phyloP scores from a whole-genome alignment of 2,888 invertebrate species.

The Coronaproctus castanopsis region DNA sequence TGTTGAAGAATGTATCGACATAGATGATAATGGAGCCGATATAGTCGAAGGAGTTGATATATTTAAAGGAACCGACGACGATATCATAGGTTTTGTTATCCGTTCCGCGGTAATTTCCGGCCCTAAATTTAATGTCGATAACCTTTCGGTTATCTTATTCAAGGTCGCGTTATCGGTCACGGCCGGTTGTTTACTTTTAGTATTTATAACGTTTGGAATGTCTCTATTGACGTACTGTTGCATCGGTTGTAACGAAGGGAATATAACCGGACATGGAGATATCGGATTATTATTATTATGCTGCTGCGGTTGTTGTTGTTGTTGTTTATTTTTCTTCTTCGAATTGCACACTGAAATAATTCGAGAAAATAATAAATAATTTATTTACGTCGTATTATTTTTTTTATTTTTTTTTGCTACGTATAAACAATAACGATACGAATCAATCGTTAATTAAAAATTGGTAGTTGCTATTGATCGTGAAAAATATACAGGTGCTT shows the following conservation, averaged over 20 bases:
- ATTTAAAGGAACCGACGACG: no score
- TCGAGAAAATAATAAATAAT: no score
- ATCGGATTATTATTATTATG: neutral
- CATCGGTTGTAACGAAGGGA: neutral
- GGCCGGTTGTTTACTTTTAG: neutral
- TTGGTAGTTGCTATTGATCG: no score
- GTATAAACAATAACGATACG: no score
- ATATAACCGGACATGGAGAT: neutral
- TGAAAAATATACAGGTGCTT: no score
- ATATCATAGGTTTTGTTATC: neutral
- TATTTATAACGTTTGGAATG: neutral
- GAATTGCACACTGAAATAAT: neutral
- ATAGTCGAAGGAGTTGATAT: no score
- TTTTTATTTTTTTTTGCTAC: no score
- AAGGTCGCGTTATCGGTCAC: neutral
- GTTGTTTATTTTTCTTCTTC: neutral
- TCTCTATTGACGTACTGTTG: no score
- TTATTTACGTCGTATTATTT: no score
- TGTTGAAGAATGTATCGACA: neutral
- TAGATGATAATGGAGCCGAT: no score
- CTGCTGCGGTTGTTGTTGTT: neutral
- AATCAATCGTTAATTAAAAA: no score
- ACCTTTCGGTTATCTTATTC: conserved; percentile 8
- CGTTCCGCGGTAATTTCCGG: neutral
- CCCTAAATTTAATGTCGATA: conserved; percentile 10